Evolutionary conservation across 2,113 vertebrate species (phyloP).

Genomic region (Glareola pratincola): DNA sequence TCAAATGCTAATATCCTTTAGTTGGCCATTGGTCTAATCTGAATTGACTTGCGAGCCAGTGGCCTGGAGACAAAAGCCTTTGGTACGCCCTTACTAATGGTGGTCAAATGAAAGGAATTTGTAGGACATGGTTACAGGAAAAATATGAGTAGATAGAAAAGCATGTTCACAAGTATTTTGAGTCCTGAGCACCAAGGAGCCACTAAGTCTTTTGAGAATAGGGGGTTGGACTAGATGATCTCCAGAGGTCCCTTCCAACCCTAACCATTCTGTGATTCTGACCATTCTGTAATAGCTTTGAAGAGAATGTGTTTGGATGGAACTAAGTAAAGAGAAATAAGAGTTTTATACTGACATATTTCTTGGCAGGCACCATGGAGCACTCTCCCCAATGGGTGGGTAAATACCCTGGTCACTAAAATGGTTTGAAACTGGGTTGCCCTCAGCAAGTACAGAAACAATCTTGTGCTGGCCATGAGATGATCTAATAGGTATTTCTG

Average conservation of each 20-base stretch:
- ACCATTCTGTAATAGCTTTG: too few species aligned
- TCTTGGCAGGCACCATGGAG: not conserved
- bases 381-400: not conserved
- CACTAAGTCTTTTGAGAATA: not conserved
- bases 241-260: too few species aligned
- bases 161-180: not conserved
- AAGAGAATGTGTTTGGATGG: not conserved
- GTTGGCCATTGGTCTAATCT: not conserved
- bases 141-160: not conserved
- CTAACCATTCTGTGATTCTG: too few species aligned
- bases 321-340: not conserved
- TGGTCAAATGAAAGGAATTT: not conserved
- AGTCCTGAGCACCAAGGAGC: not conserved
- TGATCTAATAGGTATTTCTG: not conserved
- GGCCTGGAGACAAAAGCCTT: not conserved
- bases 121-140: not conserved
- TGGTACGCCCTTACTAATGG: rapidly evolving
- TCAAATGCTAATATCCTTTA: not conserved
- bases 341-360: not conserved
- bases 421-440: not conserved
- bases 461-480: not conserved
- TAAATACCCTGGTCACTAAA: not conserved
- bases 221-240: too few species aligned
- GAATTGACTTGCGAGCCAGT: not conserved
- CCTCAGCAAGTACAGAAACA: not conserved